phyloP scores from a whole-genome alignment of 2,113 vertebrate genomes.

The Desmodus rotundus region DNA sequence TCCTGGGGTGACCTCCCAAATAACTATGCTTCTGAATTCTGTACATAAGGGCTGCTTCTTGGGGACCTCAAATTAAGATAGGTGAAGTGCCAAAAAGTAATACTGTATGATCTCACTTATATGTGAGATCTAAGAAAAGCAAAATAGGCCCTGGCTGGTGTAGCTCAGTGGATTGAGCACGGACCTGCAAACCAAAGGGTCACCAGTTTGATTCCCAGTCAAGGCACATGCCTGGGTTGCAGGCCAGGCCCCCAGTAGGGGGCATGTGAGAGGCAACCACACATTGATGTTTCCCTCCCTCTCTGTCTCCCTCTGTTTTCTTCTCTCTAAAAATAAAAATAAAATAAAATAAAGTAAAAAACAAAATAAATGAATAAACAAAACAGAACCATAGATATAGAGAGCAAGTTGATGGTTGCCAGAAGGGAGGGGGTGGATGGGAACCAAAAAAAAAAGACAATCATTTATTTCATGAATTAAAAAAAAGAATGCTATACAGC shows the following conservation, averaged over 20 bases:
- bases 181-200: no score
- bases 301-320: no score
- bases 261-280: no score
- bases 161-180: no score
- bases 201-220: no score
- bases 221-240: no score
- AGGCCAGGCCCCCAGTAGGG: no score
- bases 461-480: neutral
- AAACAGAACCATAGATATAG: neutral
- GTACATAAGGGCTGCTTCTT: neutral
- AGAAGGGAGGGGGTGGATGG: neutral
- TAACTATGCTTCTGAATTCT: neutral
- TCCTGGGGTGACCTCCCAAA: neutral
- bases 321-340: no score
- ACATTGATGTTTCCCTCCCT: no score
- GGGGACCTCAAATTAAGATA: neutral
- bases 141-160: no score
- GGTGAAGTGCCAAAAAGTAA: neutral
- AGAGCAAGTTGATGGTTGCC: neutral
- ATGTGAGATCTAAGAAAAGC: neutral
- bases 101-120: no score
- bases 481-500: neutral
- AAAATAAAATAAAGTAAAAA: neutral
- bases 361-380: neutral
- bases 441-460: neutral